phyloP scores from a whole-genome alignment of 2,113 vertebrate genomes.

The Nesoenas mayeri region DNA sequence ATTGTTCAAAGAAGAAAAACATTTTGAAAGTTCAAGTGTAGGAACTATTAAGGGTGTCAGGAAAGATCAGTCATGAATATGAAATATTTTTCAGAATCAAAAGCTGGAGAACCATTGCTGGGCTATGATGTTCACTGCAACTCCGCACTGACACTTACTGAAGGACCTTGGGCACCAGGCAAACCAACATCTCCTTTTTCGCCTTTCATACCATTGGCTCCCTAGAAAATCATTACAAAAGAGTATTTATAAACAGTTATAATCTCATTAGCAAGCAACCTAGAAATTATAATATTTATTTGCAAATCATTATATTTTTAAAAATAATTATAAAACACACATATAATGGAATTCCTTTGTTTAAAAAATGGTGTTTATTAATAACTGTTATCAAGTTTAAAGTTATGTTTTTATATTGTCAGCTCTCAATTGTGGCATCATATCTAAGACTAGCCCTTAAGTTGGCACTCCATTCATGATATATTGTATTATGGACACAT shows the following conservation, averaged over 20 bases:
- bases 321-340: background rate
- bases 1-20: background rate
- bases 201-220: slow-evolving; percentile 89
- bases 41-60: background rate
- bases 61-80: background rate
- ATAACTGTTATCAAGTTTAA: background rate
- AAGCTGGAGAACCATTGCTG: background rate
- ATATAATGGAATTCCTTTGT: background rate
- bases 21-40: background rate
- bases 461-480: background rate
- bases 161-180: slow-evolving; percentile 90
- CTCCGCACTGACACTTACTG: slow-evolving; percentile 80
- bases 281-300: background rate
- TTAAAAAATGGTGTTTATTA: background rate
- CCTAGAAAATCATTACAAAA: slow-evolving; percentile 75
- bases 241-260: background rate
- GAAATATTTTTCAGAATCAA: background rate
- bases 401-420: background rate
- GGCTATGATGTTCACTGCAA: background rate
- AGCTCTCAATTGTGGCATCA: background rate
- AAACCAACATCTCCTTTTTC: slow-evolving; percentile 93
- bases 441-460: background rate
- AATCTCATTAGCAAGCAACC: background rate
- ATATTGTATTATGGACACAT: background rate
- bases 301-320: background rate